Conservation (phyloP, 2,888 invertebrate species). For the Papilio demoleus region DNA sequence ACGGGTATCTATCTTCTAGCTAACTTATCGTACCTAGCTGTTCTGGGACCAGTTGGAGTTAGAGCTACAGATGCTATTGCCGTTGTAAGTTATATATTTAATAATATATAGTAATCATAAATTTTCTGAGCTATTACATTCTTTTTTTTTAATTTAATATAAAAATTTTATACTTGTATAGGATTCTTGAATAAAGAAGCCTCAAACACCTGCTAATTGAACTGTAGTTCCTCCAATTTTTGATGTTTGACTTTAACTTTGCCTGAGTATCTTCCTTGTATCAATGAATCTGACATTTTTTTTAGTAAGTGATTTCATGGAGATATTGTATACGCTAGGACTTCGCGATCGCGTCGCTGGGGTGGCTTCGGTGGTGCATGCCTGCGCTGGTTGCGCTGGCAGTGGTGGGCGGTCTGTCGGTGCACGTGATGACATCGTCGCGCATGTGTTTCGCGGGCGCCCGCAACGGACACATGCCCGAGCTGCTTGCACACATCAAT, state of each 20-base stretch:
- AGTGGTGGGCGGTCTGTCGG: slow-evolving; percentile 95
- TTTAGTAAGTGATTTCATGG: not conserved
- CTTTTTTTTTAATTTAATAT: no score
- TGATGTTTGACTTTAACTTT: no score
- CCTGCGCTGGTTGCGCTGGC: slow-evolving; percentile 96
- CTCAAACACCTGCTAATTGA: no score
- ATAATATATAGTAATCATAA: no score
- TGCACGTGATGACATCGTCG: slow-evolving; percentile 97
- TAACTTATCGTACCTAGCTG: slow-evolving; percentile 94
- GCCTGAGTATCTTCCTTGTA: no score
- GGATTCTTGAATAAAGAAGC: no score
- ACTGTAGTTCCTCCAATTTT: no score
- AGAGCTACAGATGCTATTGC: slow-evolving; percentile 96
- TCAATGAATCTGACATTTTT: no score
- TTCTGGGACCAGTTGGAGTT: slow-evolving; percentile 92
- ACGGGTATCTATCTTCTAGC: slow-evolving; percentile 94
- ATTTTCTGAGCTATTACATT: no score
- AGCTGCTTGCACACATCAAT: slow-evolving; percentile 90
- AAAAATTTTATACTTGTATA: no score
- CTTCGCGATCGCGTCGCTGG: slow-evolving; percentile 91
- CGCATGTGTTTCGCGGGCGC: slow-evolving; percentile 96
- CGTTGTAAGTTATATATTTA: slow-evolving; percentile 86
- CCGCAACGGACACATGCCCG: slow-evolving; percentile 94
- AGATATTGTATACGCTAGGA: slow-evolving; percentile 83
- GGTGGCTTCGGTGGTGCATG: slow-evolving; percentile 90